Base-by-base conservation (phyloP, 2,113 vertebrate species). In the Etheostoma cragini region DNA sequence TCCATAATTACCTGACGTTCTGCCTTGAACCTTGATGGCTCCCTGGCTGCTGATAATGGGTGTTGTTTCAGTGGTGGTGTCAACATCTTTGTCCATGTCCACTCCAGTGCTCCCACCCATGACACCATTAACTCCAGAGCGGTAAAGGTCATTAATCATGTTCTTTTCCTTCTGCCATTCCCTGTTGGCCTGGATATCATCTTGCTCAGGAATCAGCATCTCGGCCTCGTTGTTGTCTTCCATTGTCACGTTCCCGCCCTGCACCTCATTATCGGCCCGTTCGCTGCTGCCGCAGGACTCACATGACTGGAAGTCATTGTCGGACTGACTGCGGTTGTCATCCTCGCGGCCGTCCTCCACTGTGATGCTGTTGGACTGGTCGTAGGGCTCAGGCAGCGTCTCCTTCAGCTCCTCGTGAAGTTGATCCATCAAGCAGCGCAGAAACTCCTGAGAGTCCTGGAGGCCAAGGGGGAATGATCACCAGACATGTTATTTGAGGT, bases 401-500 rank as follows among this genome's bases (percentile, higher is more conserved):
- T 99, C 98, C 88, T 99, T 99, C 75, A 99, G 92, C 85, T 99
- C 98, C 90, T 99, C 98, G 42, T 99, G 98, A 80, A 99, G 97
- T 66, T 99, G 95, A 93, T 99, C 98, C 98, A 99, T 99, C 63
- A 99, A 88, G 86, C 98, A 99, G 73, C 98, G 97, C 82, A 99
- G 93, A 91, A 99, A 99, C 90, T 99, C 98, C 90, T 99, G 98
- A 42, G 98, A 98, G 69, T 99, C 98, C 98, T 99, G 72, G 6
- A 24, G 1, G 47, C 6, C 12, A 21, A 33, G 24, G 4, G 4
- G 54, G 62, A 19, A 76, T 19, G 50, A 63, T 76, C 42, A 58
- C 22, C 42, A 8, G 50, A 69, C 49, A 76, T 11, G 17, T 76
- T 49, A 42, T 56, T n/a, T 26, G 52, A 67, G 22, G 38, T 19